A percentile compares a stretch with the other conserved stretches of the same genome.
Evolutionary conservation across 1,140 invertebrate species (phyloP).

Genomic region (Psix sp.): DNA sequence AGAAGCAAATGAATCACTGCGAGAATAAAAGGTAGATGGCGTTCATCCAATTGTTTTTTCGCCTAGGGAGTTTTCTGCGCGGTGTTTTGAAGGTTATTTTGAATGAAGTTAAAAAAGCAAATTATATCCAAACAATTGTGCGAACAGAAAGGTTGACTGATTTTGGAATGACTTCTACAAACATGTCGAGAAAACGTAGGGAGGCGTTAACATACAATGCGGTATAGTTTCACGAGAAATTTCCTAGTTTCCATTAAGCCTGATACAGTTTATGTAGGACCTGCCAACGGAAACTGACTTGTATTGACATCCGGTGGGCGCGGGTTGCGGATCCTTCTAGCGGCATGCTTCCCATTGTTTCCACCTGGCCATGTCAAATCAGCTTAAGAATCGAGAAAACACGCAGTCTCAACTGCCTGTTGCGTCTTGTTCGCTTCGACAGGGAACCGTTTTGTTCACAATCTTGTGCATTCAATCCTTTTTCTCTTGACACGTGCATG

Average conservation of each 20-base stretch:
- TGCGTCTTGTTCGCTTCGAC: constrained; percentile 12
- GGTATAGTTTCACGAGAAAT: constrained; percentile 53
- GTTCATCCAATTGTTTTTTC: too few relatives aligned
- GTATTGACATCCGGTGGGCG: constrained; percentile 60
- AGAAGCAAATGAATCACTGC: constrained; percentile 16
- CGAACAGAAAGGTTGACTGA: constrained; percentile 52
- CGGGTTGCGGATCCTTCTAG: constrained; percentile 39
- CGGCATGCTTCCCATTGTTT: constrained; percentile 45
- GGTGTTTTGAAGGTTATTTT: constrained; percentile 29
- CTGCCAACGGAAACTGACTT: constrained; percentile 57
- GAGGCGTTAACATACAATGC: constrained; percentile 60
- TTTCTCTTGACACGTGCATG: too few relatives aligned
- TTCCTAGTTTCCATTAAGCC: constrained; percentile 56
- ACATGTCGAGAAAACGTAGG: constrained; percentile 33
- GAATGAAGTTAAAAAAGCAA: constrained; percentile 55
- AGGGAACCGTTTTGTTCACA: constrained; percentile 1
- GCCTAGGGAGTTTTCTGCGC: too few relatives aligned
- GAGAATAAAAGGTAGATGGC: too few relatives aligned
- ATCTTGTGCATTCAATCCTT: background rate
- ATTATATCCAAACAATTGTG: constrained; percentile 56
- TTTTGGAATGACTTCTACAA: constrained; percentile 51
- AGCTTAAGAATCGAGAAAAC: constrained; percentile 28
- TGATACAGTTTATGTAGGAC: constrained; percentile 57
- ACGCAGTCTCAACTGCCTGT: constrained; percentile 2
- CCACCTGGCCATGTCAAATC: constrained; percentile 36